These are phyloP conservation scores for Dreissena polymorpha DNA, from an alignment of 1,140 invertebrate species.

Conservation along the genomic window DNA sequence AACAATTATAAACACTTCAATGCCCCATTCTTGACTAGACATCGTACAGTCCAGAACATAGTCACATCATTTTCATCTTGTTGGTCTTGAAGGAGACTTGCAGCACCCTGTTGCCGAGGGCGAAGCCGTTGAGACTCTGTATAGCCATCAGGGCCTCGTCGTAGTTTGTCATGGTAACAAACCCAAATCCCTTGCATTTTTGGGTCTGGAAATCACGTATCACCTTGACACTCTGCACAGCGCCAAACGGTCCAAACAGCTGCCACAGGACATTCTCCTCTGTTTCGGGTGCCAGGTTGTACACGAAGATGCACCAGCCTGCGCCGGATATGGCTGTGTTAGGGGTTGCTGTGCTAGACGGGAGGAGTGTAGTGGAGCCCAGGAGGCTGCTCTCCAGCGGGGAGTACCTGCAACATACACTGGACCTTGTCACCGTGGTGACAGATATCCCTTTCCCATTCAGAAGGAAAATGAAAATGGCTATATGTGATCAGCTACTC, in stretches of 20 bases:
- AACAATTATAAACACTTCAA: constrained; percentile 16
- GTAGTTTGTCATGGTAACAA: constrained; percentile 99
- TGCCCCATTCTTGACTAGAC: constrained; percentile 26
- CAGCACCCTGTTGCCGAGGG: constrained; percentile 96
- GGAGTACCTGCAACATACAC: constrained; percentile 73
- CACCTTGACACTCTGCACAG: constrained; percentile 97
- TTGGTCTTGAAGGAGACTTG: constrained; percentile 95
- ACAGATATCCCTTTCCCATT: too few species aligned
- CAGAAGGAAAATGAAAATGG: too few species aligned
- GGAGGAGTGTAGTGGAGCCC: constrained; percentile 67
- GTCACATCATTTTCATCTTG: constrained; percentile 69
- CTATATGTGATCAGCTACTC: too few species aligned
- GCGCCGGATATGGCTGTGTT: constrained; percentile 73
- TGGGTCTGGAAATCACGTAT: constrained; percentile 98
- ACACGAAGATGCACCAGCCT: constrained; percentile 98
- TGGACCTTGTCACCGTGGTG: too few species aligned
- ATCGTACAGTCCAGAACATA: constrained; percentile 18
- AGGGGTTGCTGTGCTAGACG: constrained; percentile 64
- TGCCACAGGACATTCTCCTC: constrained; percentile 99
- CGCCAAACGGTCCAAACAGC: constrained; percentile 99
- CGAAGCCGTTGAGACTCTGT: constrained; percentile 98
- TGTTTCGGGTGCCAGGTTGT: constrained; percentile 98
- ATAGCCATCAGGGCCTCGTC: constrained; percentile 99
- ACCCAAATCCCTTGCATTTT: constrained; percentile 99
- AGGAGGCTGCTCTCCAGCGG: constrained; percentile 74